A percentile compares a stretch with the other conserved stretches of the same genome.
Conservation (phyloP, 1,140 invertebrate species). For the Drosophila sturtevanti region DNA sequence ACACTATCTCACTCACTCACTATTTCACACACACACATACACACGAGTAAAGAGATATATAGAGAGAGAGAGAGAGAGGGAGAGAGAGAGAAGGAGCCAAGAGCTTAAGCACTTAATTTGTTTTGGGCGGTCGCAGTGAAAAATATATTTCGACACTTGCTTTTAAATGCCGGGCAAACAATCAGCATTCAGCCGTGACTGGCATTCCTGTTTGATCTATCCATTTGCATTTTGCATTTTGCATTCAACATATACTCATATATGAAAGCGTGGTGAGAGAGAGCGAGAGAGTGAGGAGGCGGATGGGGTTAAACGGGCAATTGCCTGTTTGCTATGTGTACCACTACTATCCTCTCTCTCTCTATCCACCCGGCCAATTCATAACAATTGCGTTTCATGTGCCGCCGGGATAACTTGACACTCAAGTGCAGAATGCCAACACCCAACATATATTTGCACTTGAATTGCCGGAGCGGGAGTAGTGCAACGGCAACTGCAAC, state of each 20-base stretch:
- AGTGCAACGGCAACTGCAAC: conserved; percentile 34
- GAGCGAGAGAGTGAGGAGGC: too few species aligned
- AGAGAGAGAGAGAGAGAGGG: too few species aligned
- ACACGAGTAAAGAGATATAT: neutral
- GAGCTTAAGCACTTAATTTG: conserved; percentile 35
- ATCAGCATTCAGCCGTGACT: conserved; percentile 51
- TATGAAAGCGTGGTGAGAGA: too few species aligned
- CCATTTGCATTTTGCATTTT: conserved; percentile 46
- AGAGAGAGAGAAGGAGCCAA: neutral
- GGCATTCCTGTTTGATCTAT: conserved; percentile 55
- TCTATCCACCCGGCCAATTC: conserved; percentile 63
- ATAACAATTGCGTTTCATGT: conserved; percentile 76
- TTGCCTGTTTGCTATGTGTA: conserved; percentile 8
- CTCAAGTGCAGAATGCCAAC: conserved; percentile 74
- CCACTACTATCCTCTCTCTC: too few species aligned
- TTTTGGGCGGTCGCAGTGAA: conserved; percentile 23
- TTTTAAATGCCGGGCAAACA: conserved; percentile 58
- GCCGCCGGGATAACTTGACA: conserved; percentile 64
- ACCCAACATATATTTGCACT: conserved; percentile 62
- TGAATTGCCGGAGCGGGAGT: conserved; percentile 54
- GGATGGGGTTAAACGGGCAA: too few species aligned
- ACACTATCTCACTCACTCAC: neutral
- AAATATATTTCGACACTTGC: conserved; percentile 52
- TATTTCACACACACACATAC: neutral
- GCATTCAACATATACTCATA: conserved; percentile 20